These are phyloP conservation scores for Fringilla coelebs DNA, from an alignment of 2,797 vertebrate genomes.

Conservation along the genomic window DNA sequence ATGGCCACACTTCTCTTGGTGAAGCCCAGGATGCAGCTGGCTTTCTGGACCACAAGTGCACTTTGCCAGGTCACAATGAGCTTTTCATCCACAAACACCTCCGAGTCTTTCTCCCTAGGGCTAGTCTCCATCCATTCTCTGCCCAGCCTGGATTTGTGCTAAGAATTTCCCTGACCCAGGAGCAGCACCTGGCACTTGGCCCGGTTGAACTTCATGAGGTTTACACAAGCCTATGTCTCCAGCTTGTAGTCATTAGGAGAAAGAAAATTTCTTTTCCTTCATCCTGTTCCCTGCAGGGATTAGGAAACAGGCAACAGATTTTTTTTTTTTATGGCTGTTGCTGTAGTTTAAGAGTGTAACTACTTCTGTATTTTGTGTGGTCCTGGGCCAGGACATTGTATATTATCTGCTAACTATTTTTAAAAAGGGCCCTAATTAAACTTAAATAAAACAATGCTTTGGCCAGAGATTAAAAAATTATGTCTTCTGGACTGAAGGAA, in stretches of 20 bases:
- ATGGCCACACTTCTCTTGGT: background rate
- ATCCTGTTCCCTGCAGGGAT: background rate
- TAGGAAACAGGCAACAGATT: background rate
- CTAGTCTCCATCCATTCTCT: background rate
- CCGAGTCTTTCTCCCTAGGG: background rate
- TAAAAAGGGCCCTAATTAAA: background rate
- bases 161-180: background rate
- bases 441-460: background rate
- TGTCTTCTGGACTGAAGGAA: background rate
- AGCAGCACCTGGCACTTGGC: rapidly evolving
- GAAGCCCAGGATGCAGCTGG: background rate
- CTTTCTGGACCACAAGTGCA: background rate
- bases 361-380: background rate
- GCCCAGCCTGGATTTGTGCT: background rate
- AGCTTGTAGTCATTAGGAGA: background rate
- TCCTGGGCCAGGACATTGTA: background rate
- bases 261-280: background rate
- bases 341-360: background rate
- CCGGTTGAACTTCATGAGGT: rapidly evolving
- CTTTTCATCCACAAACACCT: rapidly evolving
- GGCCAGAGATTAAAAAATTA: background rate
- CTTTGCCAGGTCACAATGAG: background rate
- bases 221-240: background rate
- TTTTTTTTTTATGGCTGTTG: background rate
- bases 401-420: background rate